Conservation (phyloP, 2,113 vertebrate species). For the Melanerpes aurifrons region DNA sequence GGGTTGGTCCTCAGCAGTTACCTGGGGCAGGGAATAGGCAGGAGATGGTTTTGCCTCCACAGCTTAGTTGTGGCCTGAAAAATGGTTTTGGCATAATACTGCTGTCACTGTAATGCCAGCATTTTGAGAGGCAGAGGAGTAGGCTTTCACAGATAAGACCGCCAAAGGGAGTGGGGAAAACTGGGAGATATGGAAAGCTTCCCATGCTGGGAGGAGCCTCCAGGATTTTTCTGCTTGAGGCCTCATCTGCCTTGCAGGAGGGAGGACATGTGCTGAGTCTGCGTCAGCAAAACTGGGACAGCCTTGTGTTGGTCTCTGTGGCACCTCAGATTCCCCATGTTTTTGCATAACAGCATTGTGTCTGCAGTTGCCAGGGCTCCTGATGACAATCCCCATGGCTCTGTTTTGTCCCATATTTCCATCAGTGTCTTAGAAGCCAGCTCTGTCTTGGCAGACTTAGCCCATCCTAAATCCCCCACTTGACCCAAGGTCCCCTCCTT, state of each 20-base stretch:
- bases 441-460: background rate
- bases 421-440: background rate
- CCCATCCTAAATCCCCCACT: background rate
- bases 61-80: background rate
- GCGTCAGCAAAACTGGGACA: background rate
- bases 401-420: background rate
- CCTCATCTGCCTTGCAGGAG: background rate
- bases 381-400: background rate
- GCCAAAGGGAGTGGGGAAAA: background rate
- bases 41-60: background rate
- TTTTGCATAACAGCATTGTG: background rate
- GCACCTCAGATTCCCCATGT: background rate
- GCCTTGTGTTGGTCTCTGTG: background rate
- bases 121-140: background rate
- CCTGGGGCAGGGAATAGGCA: background rate
- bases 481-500: background rate
- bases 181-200: background rate
- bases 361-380: background rate
- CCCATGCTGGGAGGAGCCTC: background rate
- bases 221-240: background rate
- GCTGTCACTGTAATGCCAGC: background rate
- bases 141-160: background rate
- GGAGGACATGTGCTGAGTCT: fast-evolving
- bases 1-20: background rate
- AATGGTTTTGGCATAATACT: background rate